Percentiles rank a stretch among this genome's conserved stretches.
Conservation (phyloP, 23 tunicate genomes). For the Diplosoma virens region DNA sequence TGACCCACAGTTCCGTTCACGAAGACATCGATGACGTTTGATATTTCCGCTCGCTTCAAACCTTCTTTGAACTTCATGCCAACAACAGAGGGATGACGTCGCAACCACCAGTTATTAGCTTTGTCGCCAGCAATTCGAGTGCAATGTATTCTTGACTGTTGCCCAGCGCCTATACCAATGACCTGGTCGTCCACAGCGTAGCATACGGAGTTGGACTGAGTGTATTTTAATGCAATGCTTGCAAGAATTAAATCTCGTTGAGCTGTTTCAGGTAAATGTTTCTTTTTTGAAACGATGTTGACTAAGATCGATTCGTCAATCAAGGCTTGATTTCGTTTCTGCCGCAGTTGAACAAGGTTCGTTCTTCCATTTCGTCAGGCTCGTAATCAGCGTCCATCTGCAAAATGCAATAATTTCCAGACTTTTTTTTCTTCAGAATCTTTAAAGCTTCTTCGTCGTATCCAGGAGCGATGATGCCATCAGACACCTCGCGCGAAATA, state of each 20-base stretch:
- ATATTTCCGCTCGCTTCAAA: constrained; percentile 67
- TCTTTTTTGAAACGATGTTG: constrained; percentile 51
- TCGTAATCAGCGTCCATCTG: constrained; percentile 73
- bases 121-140: constrained; percentile 84
- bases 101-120: constrained; percentile 88
- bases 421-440: constrained; percentile 49
- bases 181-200: constrained; percentile 75
- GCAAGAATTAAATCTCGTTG: constrained; percentile 67
- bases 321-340: constrained; percentile 51
- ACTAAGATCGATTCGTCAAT: constrained; percentile 6
- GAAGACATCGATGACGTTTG: constrained; percentile 71
- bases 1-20: constrained; percentile 69
- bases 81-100: constrained; percentile 66
- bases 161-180: constrained; percentile 88
- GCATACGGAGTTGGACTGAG: constrained; percentile 85
- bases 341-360: constrained; percentile 53
- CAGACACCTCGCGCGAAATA: constrained; percentile 87
- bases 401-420: constrained; percentile 66
- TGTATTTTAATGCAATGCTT: constrained; percentile 71
- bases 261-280: constrained; percentile 55
- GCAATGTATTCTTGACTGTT: constrained; percentile 83
- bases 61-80: constrained; percentile 72
- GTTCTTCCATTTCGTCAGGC: constrained; percentile 57
- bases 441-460: constrained; percentile 48
- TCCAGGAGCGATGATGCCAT: constrained; percentile 80